Percentiles rank a stretch among this genome's conserved stretches.
Evolutionary conservation across 2,113 vertebrate genomes (phyloP).

Genomic region (Austrofundulus limnaeus): DNA sequence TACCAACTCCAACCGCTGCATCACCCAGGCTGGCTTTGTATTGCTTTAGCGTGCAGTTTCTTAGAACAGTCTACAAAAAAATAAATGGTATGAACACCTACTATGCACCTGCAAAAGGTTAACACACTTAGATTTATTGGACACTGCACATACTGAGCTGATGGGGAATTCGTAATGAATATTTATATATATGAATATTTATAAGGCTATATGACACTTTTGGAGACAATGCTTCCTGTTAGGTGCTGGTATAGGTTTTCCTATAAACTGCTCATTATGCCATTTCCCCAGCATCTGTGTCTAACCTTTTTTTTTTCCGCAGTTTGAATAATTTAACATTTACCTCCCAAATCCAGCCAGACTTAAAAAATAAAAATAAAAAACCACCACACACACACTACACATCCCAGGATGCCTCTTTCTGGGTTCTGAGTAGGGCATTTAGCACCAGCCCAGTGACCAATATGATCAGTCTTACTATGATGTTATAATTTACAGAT

Average conservation of each 20-base stretch:
- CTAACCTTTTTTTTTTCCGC: conserved; percentile 63
- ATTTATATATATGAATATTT: conserved; percentile 75
- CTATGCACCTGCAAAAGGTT: conserved; percentile 65
- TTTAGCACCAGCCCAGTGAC: conserved; percentile 31
- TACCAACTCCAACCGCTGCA: conserved; percentile 33
- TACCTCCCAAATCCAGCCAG: conserved; percentile 61
- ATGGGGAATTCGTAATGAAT: conserved; percentile 69
- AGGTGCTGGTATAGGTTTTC: conserved; percentile 61
- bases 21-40: conserved; percentile 44
- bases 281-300: conserved; percentile 53
- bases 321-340: conserved; percentile 72
- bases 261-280: conserved; percentile 66
- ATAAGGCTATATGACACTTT: conserved; percentile 74
- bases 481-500: conserved; percentile 8
- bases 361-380: too few species aligned
- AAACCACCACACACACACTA: neutral
- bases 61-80: conserved; percentile 41
- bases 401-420: conserved; percentile 39
- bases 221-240: conserved; percentile 72
- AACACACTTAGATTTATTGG: conserved; percentile 66
- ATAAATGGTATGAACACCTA: conserved; percentile 43
- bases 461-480: conserved; percentile 9
- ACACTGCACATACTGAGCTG: conserved; percentile 58
- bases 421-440: conserved; percentile 28
- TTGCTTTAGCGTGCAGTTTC: conserved; percentile 65